Evolutionary conservation across 2,797 vertebrate genomes (phyloP), one percentile per base, ranked within the genome.

Genomic region (Ispidina picta): DNA sequence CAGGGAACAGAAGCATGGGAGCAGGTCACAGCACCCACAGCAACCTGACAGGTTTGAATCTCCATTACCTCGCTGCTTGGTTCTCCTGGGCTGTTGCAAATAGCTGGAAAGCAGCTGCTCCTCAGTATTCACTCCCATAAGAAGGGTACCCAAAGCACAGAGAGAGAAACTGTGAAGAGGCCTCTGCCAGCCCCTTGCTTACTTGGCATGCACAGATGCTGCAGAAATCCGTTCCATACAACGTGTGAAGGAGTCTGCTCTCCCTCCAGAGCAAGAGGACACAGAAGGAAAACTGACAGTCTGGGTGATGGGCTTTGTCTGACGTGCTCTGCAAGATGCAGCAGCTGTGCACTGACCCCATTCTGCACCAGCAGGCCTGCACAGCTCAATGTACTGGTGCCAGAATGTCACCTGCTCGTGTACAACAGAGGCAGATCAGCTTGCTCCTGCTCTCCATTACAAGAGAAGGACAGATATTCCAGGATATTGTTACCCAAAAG

Each of bases 211-310:
- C 55, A 91, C 39, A 85, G 69, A 77, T 58, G 79, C 69, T 65
- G 69, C 16, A 80, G 46, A 77, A 87, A 85, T 71, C 85, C 83
- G 73, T 75, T 87, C 58, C 51, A 48, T 58, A 85, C 92, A 87
- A 91, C 17, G 72, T 72, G 76, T 35, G 41, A 90, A 89, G 58
- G 49, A 58, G 63, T 88, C 82, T 83, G 49, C 69, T 94, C 66
- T 83, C 66, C 83, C 25, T 69, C 9, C 35, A 91, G 77, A 86
- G 56, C 51, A 90, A 85, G 70, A 85, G 26, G 33, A 55, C 33
- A 74, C 46, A 13, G 72, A 65, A 74, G 69, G 77, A 83, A 88
- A 88, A 37, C 2, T 55, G 35, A 51, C 35, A 78, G 63, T 72
- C 66, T 88, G 43, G 15, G 59, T 81, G 28, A 44, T 0, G 0